phyloP scores from a whole-genome alignment of 2,888 invertebrate genomes.

The Morinoia aosen region DNA sequence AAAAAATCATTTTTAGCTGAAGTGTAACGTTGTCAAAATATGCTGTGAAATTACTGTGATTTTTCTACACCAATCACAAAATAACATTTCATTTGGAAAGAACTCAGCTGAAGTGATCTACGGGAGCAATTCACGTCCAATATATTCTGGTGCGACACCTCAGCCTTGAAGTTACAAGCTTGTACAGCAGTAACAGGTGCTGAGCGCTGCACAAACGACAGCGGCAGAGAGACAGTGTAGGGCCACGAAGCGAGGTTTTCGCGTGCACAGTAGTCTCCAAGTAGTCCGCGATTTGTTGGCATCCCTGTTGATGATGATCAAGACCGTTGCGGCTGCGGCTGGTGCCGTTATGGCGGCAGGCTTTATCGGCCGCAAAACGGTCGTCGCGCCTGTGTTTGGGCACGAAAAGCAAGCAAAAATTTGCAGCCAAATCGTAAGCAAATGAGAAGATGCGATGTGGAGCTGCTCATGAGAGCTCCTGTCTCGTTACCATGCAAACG shows the following conservation, averaged over 20 bases:
- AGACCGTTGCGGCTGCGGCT: not conserved
- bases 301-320: not conserved
- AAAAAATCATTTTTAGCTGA: too few species aligned
- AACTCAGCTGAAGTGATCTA: not conserved
- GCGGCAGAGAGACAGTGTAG: not conserved
- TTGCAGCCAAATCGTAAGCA: slow-evolving; percentile 45
- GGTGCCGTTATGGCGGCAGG: not conserved
- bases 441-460: slow-evolving; percentile 14
- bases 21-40: too few species aligned
- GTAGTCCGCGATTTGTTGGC: not conserved
- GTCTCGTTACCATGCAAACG: slow-evolving; percentile 46
- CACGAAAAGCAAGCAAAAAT: slow-evolving; percentile 44
- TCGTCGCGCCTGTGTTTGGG: slow-evolving; percentile 8
- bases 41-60: too few species aligned
- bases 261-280: not conserved
- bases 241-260: not conserved
- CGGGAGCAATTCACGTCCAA: not conserved
- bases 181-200: slow-evolving; percentile 8
- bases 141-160: not conserved
- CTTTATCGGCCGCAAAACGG: not conserved
- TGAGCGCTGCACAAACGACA: not conserved
- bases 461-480: slow-evolving; percentile 30
- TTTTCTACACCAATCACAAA: too few species aligned
- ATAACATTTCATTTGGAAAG: too few species aligned
- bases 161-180: not conserved